A percentile compares a stretch with the other conserved stretches of the same genome.
These are phyloP conservation scores for Salarias fasciatus DNA, from an alignment of 2,797 vertebrate genomes.

Conservation along the genomic window DNA sequence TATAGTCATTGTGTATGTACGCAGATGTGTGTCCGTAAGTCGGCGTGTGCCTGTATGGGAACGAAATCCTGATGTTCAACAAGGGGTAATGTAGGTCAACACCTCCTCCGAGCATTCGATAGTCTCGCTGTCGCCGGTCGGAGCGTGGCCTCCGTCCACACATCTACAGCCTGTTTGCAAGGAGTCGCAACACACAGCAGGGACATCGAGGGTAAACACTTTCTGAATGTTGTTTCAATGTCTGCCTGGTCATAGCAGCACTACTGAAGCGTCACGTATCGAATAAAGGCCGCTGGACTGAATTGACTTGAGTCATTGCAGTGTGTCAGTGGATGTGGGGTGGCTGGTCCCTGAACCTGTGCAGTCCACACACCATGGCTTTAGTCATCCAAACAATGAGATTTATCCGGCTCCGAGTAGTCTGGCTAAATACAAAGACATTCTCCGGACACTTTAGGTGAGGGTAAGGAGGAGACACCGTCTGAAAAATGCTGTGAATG, in stretches of 20 bases:
- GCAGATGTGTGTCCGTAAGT: conserved; percentile 29
- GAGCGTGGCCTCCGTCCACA: conserved; percentile 55
- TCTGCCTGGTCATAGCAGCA: conserved; percentile 51
- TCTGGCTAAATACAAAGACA: conserved; percentile 46
- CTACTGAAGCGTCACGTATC: conserved; percentile 64
- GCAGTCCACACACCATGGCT: conserved; percentile 16
- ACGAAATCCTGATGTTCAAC: conserved; percentile 65
- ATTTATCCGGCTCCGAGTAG: conserved; percentile 53
- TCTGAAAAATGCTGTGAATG: conserved; percentile 40
- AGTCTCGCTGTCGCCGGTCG: conserved; percentile 58
- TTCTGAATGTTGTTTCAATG: conserved; percentile 50
- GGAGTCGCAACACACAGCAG: conserved; percentile 25
- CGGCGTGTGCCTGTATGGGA: conserved; percentile 35
- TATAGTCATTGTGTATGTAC: conserved; percentile 2
- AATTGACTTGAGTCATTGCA: conserved; percentile 46
- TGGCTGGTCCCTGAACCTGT: conserved; percentile 48
- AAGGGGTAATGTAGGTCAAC: conserved; percentile 82
- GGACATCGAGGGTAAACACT: conserved; percentile 49
- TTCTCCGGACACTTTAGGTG: conserved; percentile 27
- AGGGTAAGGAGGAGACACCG: conserved; percentile 23
- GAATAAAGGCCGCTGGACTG: conserved; percentile 44
- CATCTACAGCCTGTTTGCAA: conserved; percentile 52
- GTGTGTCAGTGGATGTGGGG: conserved; percentile 53
- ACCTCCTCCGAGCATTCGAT: conserved; percentile 67
- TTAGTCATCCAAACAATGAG: conserved; percentile 56